A percentile compares a stretch with the other conserved stretches of the same genome.
These are phyloP conservation scores for Zaprionus tsacasi DNA, from an alignment of 1,140 invertebrate species.

Conservation along the genomic window DNA sequence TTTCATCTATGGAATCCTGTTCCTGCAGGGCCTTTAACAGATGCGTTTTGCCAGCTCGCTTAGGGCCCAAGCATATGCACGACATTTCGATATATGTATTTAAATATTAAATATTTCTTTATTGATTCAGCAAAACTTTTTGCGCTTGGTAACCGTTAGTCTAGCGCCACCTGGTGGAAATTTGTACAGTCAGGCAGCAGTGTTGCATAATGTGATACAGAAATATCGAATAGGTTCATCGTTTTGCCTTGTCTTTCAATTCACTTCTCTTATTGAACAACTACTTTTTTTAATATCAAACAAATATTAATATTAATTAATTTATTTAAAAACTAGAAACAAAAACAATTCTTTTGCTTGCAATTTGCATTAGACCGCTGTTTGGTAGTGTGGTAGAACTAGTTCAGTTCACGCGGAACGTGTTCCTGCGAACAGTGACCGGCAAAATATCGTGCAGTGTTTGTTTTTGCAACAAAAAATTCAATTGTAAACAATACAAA, in stretches of 20 bases:
- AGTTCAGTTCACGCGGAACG: background rate
- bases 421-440: slow-evolving; percentile 7
- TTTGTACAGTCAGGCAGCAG: background rate
- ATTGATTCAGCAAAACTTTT: slow-evolving; percentile 58
- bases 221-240: background rate
- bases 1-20: slow-evolving; percentile 88
- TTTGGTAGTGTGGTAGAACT: background rate
- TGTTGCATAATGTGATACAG: background rate
- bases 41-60: slow-evolving; percentile 92
- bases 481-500: slow-evolving; percentile 25
- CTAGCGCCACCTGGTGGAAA: slow-evolving; percentile 23
- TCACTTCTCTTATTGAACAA: background rate
- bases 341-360: background rate
- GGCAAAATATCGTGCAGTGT: background rate
- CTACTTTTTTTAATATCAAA: background rate
- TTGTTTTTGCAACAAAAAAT: background rate
- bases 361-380: background rate
- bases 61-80: slow-evolving; percentile 90
- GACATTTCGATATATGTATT: slow-evolving; percentile 64
- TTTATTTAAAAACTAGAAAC: background rate
- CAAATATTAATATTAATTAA: background rate
- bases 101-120: background rate
- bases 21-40: slow-evolving; percentile 90
- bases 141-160: slow-evolving; percentile 41
- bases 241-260: background rate